Evolutionary conservation across 2,888 invertebrate species (phyloP).

Genomic region (Euphydryas editha): DNA sequence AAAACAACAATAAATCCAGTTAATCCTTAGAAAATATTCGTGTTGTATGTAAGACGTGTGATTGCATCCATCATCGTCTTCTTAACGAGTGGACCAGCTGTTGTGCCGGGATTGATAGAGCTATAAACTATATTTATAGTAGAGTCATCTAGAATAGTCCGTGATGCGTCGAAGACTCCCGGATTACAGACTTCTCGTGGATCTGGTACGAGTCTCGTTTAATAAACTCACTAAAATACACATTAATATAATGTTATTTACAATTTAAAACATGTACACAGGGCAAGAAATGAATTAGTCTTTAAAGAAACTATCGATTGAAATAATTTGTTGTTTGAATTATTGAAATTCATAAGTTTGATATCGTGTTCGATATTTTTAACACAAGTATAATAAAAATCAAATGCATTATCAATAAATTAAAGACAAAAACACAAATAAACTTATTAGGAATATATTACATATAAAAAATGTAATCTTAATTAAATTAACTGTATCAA

Average conservation of each 20-base stretch:
- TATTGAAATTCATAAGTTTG: neutral
- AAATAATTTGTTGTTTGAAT: neutral
- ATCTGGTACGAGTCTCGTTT: neutral
- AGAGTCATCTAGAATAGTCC: conserved; percentile 66
- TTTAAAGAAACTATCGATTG: neutral
- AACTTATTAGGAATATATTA: too few species aligned
- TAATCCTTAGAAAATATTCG: conserved; percentile 55
- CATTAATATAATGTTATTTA: neutral
- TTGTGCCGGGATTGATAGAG: conserved; percentile 75
- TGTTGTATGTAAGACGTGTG: conserved; percentile 45
- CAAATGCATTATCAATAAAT: too few species aligned
- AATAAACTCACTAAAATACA: conserved; percentile 6
- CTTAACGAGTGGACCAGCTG: conserved; percentile 79
- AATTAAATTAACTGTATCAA: neutral
- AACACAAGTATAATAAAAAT: neutral
- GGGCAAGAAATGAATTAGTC: too few species aligned
- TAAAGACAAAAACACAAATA: too few species aligned
- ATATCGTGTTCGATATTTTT: neutral
- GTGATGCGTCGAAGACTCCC: conserved; percentile 62
- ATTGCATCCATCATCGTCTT: conserved; percentile 76
- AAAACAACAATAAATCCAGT: conserved; percentile 35
- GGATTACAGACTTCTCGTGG: conserved; percentile 41
- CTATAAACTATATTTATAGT: conserved; percentile 81
- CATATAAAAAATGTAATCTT: neutral
- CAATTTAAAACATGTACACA: too few species aligned